Evolutionary conservation across 2,113 vertebrate genomes (phyloP).

Genomic region (Nansenia antarctica): DNA sequence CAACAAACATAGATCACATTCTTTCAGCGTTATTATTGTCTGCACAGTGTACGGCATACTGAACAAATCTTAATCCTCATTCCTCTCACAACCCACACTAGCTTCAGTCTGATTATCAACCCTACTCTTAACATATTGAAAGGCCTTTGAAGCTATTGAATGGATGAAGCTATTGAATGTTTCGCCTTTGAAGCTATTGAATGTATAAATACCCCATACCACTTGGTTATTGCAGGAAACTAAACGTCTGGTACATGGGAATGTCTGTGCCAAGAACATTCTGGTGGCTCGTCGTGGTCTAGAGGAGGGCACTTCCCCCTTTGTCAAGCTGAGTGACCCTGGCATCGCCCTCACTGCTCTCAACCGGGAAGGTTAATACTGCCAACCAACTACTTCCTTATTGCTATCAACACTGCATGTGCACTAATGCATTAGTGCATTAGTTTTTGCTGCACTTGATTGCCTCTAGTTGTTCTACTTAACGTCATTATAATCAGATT

Average conservation of each 20-base stretch:
- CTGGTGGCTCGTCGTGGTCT: constrained; percentile 85
- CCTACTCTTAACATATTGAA: not conserved
- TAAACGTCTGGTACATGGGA: constrained; percentile 87
- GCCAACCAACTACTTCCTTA: not conserved
- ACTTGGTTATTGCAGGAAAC: constrained; percentile 77
- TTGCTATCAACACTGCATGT: not conserved
- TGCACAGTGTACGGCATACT: too few relatives aligned
- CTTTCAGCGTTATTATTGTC: not conserved
- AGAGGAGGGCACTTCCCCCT: constrained; percentile 76
- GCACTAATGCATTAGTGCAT: not conserved
- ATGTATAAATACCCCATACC: not conserved
- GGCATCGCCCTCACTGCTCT: constrained; percentile 84
- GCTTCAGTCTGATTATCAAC: not conserved
- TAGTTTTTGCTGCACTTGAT: not conserved
- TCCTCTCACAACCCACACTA: too few relatives aligned
- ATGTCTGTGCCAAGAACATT: constrained; percentile 92
- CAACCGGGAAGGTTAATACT: constrained; percentile 79
- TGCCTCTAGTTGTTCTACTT: not conserved
- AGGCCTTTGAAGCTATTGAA: not conserved
- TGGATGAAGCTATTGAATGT: not conserved
- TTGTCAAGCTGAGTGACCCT: constrained; percentile 92
- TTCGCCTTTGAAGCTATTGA: not conserved
- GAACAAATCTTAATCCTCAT: too few relatives aligned
- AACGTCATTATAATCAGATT: constrained; percentile 30
- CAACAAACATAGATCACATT: not conserved